Conservation (phyloP, 2,797 vertebrate species). For the Australoheros facetus region DNA sequence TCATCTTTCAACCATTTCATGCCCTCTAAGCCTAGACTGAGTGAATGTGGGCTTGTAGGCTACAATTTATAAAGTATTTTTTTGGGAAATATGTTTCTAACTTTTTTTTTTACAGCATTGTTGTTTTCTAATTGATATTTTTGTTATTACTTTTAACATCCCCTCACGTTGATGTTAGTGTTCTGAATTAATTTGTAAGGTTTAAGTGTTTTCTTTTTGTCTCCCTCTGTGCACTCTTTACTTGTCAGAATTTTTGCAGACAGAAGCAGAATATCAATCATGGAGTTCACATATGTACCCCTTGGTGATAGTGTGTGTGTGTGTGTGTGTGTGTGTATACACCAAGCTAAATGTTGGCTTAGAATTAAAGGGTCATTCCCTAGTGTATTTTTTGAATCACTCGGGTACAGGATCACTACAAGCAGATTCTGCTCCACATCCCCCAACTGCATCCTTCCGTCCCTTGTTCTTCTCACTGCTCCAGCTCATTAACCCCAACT, state of each 20-base stretch:
- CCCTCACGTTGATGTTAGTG: not conserved
- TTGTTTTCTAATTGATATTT: constrained; percentile 10
- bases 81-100: not conserved
- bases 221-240: constrained; percentile 13
- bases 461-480: constrained; percentile 19
- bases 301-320: constrained; percentile 42
- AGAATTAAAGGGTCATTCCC: constrained; percentile 74
- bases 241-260: constrained; percentile 70
- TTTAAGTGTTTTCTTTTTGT: constrained; percentile 15
- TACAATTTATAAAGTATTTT: constrained; percentile 11
- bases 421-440: constrained; percentile 26
- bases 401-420: constrained; percentile 49
- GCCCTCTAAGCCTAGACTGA: constrained; percentile 48
- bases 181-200: constrained; percentile 14
- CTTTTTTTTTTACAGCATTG: not conserved
- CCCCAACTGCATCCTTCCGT: constrained; percentile 32
- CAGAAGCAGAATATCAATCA: constrained; percentile 70
- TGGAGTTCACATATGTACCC: constrained; percentile 38
- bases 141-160: not conserved
- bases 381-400: constrained; percentile 57
- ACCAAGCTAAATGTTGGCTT: constrained; percentile 68
- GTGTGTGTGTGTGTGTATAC: not conserved
- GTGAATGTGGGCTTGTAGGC: constrained; percentile 56
- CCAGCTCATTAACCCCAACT: constrained; percentile 65
- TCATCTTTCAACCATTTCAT: constrained; percentile 70